phyloP scores from a whole-genome alignment of 2,888 invertebrate genomes.

The Uropetala carovei region DNA sequence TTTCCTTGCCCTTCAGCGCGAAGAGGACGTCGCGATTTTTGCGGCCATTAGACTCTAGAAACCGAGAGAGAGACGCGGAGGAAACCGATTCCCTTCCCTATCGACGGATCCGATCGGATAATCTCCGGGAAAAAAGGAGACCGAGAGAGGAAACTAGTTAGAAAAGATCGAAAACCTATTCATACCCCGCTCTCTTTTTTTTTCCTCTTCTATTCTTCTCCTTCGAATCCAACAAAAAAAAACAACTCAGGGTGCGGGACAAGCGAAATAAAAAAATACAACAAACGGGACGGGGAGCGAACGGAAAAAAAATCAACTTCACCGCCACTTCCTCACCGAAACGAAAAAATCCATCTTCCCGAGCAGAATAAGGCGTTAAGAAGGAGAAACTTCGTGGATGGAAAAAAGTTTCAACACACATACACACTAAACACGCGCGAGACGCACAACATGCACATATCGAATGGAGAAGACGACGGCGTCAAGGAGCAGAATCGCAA shows the following conservation, averaged over 20 bases:
- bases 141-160: too few species aligned
- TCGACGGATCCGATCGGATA: too few species aligned
- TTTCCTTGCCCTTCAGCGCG: neutral
- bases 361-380: neutral
- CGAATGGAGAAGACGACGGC: neutral
- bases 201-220: too few species aligned
- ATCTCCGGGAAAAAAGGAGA: too few species aligned
- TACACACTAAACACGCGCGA: neutral
- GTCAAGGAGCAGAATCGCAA: too few species aligned
- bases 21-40: neutral
- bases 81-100: neutral
- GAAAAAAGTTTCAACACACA: neutral
- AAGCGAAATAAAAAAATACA: too few species aligned
- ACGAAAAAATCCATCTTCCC: neutral
- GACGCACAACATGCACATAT: conserved; percentile 13
- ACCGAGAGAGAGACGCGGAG: neutral
- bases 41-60: neutral
- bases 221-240: too few species aligned
- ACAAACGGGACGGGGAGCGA: neutral
- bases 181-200: too few species aligned
- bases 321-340: neutral
- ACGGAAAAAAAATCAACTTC: neutral
- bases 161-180: too few species aligned
- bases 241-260: too few species aligned
- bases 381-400: neutral